Percentiles rank a stretch among this genome's conserved stretches.
phyloP scores from a whole-genome alignment of 1,140 invertebrate species.

The Eueides isabella region DNA sequence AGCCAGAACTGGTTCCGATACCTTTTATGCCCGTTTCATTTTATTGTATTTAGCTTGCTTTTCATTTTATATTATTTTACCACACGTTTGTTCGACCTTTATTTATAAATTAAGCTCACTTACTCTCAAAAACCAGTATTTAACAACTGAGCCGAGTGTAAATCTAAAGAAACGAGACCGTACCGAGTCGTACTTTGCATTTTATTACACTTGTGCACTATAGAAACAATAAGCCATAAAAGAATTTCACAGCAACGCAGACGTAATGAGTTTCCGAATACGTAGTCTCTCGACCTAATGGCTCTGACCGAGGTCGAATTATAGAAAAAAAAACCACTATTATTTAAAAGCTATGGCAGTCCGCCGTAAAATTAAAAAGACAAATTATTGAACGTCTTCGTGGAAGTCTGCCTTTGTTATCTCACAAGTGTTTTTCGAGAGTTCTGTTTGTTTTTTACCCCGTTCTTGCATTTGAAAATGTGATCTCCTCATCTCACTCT shows the following conservation, averaged over 20 bases:
- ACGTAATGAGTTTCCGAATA: slow-evolving; percentile 74
- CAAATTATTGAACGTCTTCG: slow-evolving; percentile 81
- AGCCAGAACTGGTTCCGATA: slow-evolving; percentile 70
- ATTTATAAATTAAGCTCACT: slow-evolving; percentile 43
- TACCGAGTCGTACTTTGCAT: slow-evolving; percentile 41
- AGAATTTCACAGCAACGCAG: slow-evolving; percentile 62
- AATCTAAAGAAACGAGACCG: slow-evolving; percentile 25
- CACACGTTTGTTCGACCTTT: slow-evolving; percentile 59
- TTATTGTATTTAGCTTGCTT: slow-evolving; percentile 72
- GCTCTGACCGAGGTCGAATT: slow-evolving; percentile 65
- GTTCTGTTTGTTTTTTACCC: slow-evolving; percentile 70
- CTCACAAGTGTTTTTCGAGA: slow-evolving; percentile 81
- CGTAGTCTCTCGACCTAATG: slow-evolving; percentile 65
- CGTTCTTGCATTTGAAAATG: slow-evolving; percentile 49
- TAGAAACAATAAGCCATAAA: slow-evolving; percentile 77
- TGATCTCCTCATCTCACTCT: slow-evolving; percentile 61
- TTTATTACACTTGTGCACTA: slow-evolving; percentile 53
- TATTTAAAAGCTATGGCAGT: slow-evolving; percentile 79
- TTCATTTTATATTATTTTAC: slow-evolving; percentile 75
- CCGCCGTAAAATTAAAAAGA: slow-evolving; percentile 81
- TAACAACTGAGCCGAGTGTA: slow-evolving; percentile 35
- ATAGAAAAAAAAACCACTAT: slow-evolving; percentile 65
- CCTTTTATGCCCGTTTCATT: slow-evolving; percentile 71
- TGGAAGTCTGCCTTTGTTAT: slow-evolving; percentile 81
- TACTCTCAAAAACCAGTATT: slow-evolving; percentile 34